phyloP scores from a whole-genome alignment of 1,140 invertebrate species.

The Sitodiplosis mosellana region DNA sequence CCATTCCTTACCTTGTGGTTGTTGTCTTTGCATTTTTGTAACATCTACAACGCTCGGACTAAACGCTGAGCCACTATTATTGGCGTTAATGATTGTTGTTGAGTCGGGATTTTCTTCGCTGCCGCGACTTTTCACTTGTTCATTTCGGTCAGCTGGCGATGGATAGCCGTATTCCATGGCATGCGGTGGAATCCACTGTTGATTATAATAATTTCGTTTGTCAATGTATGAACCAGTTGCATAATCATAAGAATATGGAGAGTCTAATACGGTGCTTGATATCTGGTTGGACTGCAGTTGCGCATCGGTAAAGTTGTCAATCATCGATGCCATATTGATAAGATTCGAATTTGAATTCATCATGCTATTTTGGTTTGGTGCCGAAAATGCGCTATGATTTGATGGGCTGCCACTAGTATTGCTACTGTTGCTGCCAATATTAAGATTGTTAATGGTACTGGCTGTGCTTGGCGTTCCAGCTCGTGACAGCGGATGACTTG shows the following conservation, averaged over 20 bases:
- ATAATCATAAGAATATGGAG: constrained; percentile 46
- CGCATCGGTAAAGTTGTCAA: constrained; percentile 50
- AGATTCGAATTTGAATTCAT: constrained; percentile 33
- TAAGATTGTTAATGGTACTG: no score
- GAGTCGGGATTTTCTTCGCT: constrained; percentile 25
- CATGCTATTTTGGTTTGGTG: constrained; percentile 4
- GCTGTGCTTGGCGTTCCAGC: constrained; percentile 24
- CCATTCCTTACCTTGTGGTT: constrained; percentile 1
- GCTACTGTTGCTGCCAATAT: constrained; percentile 5
- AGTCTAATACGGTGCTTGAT: constrained; percentile 59
- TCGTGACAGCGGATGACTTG: constrained; percentile 20
- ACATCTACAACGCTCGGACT: constrained; percentile 7
- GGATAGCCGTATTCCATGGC: constrained; percentile 4
- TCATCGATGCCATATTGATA: constrained; percentile 51
- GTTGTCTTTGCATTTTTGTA: constrained; percentile 11
- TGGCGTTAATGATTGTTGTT: constrained; percentile 17
- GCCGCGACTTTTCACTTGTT: constrained; percentile 19
- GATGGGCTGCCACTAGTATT: constrained; percentile 20
- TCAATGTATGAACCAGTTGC: constrained; percentile 30
- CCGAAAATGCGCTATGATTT: constrained; percentile 5
- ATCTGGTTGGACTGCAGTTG: constrained; percentile 65
- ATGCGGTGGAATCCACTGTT: constrained; percentile 11
- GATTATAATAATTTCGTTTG: constrained; percentile 23
- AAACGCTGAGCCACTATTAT: constrained; percentile 14
- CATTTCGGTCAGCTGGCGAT: constrained; percentile 4